These are phyloP conservation scores for Leptura quadrifasciata DNA, from an alignment of 2,888 invertebrate genomes.

Conservation along the genomic window DNA sequence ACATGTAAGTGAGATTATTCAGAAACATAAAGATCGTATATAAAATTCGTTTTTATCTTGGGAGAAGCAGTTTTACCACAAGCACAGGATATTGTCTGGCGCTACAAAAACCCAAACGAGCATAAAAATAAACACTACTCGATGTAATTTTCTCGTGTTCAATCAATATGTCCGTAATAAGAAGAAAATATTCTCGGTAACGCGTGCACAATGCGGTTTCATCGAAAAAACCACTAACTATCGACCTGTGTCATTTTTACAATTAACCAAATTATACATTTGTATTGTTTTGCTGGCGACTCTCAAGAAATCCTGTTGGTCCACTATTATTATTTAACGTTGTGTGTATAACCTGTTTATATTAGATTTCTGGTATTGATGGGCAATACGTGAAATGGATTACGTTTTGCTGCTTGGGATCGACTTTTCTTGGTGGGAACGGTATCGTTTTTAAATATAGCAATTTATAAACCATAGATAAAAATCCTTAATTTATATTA, in stretches of 20 bases:
- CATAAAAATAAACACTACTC: constrained; percentile 53
- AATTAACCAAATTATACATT: constrained; percentile 51
- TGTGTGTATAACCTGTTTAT: constrained; percentile 63
- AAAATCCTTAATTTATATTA: neutral
- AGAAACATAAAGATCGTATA: constrained; percentile 53
- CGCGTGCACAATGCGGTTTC: constrained; percentile 65
- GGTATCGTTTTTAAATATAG: neutral
- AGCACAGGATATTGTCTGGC: constrained; percentile 61
- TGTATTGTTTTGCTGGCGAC: constrained; percentile 40
- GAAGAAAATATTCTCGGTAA: constrained; percentile 61
- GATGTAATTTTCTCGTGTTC: constrained; percentile 63
- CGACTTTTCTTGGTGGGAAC: neutral
- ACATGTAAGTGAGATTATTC: constrained; percentile 48
- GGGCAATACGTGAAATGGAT: constrained; percentile 59
- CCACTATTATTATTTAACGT: constrained; percentile 59
- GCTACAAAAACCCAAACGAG: constrained; percentile 58
- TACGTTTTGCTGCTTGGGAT: constrained; percentile 44
- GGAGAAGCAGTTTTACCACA: constrained; percentile 53
- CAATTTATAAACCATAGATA: neutral
- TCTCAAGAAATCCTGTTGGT: constrained; percentile 46
- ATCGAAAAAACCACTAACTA: constrained; percentile 62
- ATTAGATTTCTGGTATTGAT: constrained; percentile 61
- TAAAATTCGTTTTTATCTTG: constrained; percentile 53
- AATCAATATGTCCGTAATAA: constrained; percentile 64
- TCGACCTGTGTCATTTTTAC: constrained; percentile 61